Percentiles rank a stretch among this genome's conserved stretches.
Evolutionary conservation across 2,888 invertebrate genomes (phyloP).

Genomic region (Neria commutata): DNA sequence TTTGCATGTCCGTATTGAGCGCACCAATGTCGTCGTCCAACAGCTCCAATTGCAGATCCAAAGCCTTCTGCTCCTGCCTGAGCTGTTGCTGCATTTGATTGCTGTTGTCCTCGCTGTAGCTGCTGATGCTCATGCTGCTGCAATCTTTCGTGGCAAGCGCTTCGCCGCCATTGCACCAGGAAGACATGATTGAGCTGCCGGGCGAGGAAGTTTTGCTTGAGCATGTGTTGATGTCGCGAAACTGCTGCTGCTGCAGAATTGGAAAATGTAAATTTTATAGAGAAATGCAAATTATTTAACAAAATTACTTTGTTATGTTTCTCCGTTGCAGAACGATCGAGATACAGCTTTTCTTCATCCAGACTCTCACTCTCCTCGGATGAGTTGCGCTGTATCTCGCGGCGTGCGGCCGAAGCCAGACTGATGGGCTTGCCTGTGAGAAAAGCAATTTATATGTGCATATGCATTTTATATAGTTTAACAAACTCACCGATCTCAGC

Average conservation of each 20-base stretch:
- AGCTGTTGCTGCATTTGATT: slow-evolving; percentile 33
- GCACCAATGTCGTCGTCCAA: slow-evolving; percentile 50
- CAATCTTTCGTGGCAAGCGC: slow-evolving; percentile 69
- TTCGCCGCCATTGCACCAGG: slow-evolving; percentile 67
- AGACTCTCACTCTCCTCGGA: slow-evolving; percentile 64
- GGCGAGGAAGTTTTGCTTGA: slow-evolving; percentile 53
- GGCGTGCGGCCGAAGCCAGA: background rate
- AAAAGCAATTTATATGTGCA: no score
- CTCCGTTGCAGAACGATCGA: slow-evolving; percentile 68
- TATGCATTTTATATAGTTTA: background rate
- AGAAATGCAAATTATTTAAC: background rate
- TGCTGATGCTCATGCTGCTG: slow-evolving; percentile 64
- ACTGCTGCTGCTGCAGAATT: slow-evolving; percentile 23
- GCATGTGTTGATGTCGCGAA: slow-evolving; percentile 43
- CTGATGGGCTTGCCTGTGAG: background rate
- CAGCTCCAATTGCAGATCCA: slow-evolving; percentile 45
- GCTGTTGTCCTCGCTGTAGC: slow-evolving; percentile 63
- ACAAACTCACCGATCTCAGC: slow-evolving; percentile 6
- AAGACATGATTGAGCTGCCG: slow-evolving; percentile 54
- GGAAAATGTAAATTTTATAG: background rate
- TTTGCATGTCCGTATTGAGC: slow-evolving; percentile 50
- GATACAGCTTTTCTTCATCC: slow-evolving; percentile 72
- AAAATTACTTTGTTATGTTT: slow-evolving; percentile 55
- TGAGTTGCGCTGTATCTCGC: slow-evolving; percentile 31
- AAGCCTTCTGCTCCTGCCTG: slow-evolving; percentile 26